phyloP scores from a whole-genome alignment of 2,797 vertebrate genomes.

The Anabacerthia variegaticeps region DNA sequence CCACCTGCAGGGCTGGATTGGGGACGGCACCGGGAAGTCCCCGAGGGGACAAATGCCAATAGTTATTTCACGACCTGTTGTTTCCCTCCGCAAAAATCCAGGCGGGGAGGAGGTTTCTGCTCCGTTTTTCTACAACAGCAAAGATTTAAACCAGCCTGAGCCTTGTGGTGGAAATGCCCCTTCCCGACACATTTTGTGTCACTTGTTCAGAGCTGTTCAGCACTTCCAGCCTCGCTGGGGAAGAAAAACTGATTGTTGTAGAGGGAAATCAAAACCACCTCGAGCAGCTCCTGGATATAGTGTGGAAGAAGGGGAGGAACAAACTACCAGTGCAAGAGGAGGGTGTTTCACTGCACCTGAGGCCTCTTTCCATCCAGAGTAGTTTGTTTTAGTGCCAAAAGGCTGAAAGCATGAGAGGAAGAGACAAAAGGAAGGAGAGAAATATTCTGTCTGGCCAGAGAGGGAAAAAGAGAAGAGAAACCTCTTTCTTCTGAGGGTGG shows the following conservation, averaged over 20 bases:
- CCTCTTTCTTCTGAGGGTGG: neutral
- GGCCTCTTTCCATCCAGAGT: neutral
- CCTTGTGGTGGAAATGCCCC: neutral
- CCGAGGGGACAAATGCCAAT: neutral
- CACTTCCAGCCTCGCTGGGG: neutral
- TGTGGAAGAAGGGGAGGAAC: neutral
- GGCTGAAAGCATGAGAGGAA: neutral
- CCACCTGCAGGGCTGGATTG: neutral
- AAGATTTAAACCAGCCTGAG: neutral
- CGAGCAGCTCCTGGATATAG: neutral
- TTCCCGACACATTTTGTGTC: neutral
- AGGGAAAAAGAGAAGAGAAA: neutral
- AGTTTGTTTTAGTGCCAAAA: rapidly evolving
- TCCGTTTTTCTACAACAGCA: neutral
- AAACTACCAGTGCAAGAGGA: neutral
- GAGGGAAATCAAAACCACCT: neutral
- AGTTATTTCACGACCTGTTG: neutral
- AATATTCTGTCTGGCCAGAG: rapidly evolving
- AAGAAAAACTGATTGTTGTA: neutral
- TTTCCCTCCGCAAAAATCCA: neutral
- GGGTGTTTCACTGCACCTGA: neutral
- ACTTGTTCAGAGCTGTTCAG: neutral
- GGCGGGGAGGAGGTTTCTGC: neutral
- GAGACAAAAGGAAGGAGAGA: neutral
- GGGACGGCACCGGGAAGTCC: neutral